phyloP scores from a whole-genome alignment of 2,888 invertebrate species.

The Drosophila recens region DNA sequence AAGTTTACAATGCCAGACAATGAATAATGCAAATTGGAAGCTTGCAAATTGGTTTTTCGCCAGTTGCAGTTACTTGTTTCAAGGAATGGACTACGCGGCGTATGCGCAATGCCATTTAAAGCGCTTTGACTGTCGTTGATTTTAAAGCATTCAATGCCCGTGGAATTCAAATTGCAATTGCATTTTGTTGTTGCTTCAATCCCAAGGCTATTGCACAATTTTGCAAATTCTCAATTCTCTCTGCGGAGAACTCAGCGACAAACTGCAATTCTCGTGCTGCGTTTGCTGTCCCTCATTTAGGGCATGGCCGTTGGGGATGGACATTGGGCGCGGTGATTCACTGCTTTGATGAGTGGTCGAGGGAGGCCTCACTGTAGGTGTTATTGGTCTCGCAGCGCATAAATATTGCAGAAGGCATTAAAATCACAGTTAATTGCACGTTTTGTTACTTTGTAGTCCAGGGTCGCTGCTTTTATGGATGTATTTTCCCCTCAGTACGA shows the following conservation, averaged over 20 bases:
- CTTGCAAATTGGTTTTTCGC: constrained; percentile 56
- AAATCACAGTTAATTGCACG: constrained; percentile 73
- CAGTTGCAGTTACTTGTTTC: constrained; percentile 31
- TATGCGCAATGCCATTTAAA: constrained; percentile 58
- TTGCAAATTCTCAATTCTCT: constrained; percentile 47
- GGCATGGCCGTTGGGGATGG: constrained; percentile 7
- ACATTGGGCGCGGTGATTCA: neutral
- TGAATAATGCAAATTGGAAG: constrained; percentile 58
- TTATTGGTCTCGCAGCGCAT: constrained; percentile 48
- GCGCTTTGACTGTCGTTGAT: constrained; percentile 6
- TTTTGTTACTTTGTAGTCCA: constrained; percentile 67
- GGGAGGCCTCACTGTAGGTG: constrained; percentile 30
- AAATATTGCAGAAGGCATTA: constrained; percentile 65
- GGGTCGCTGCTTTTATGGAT: constrained; percentile 35
- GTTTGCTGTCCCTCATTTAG: constrained; percentile 47
- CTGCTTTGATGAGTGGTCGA: neutral
- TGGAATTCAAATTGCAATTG: constrained; percentile 15
- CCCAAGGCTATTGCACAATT: constrained; percentile 50
- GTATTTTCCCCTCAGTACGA: constrained; percentile 3
- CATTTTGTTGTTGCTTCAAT: constrained; percentile 22
- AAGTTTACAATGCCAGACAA: constrained; percentile 32
- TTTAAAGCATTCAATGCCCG: constrained; percentile 30
- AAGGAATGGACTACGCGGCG: constrained; percentile 28
- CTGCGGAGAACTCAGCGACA: constrained; percentile 31
- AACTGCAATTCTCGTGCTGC: constrained; percentile 52